Evolutionary conservation across 2,888 invertebrate species (phyloP).

Genomic region (Atethmia centrago): DNA sequence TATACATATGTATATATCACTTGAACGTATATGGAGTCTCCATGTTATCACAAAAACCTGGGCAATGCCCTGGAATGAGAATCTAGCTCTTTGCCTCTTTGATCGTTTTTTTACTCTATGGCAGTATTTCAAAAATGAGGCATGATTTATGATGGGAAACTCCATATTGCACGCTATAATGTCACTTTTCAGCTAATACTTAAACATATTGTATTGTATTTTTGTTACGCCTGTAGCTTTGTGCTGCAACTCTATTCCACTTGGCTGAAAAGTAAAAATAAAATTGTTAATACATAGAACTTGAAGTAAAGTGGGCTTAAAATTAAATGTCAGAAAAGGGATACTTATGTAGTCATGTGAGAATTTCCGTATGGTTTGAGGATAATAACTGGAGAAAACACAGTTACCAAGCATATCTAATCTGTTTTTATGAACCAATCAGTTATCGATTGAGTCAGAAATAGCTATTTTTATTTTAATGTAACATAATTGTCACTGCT

Average conservation of each 20-base stretch:
- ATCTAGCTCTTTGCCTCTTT: constrained; percentile 41
- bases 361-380: not conserved
- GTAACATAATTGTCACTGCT: not conserved
- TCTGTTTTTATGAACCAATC: not conserved
- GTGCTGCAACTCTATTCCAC: constrained; percentile 76
- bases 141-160: constrained; percentile 35
- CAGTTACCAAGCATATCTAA: not conserved
- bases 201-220: constrained; percentile 72
- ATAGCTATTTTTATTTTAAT: no score
- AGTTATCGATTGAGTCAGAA: no score
- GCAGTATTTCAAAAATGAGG: constrained; percentile 45
- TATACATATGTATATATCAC: constrained; percentile 75
- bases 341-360: not conserved
- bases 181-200: constrained; percentile 83
- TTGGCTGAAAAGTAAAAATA: constrained; percentile 80
- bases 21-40: constrained; percentile 60
- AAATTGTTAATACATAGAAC: constrained; percentile 5
- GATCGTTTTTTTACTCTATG: constrained; percentile 36
- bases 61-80: constrained; percentile 58
- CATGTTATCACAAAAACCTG: constrained; percentile 41
- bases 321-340: not conserved
- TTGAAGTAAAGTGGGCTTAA: not conserved
- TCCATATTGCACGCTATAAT: constrained; percentile 64
- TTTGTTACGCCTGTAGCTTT: constrained; percentile 53
- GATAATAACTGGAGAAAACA: not conserved